phyloP scores from a whole-genome alignment of 1,140 invertebrate genomes.

The Drosophila guanche region DNA sequence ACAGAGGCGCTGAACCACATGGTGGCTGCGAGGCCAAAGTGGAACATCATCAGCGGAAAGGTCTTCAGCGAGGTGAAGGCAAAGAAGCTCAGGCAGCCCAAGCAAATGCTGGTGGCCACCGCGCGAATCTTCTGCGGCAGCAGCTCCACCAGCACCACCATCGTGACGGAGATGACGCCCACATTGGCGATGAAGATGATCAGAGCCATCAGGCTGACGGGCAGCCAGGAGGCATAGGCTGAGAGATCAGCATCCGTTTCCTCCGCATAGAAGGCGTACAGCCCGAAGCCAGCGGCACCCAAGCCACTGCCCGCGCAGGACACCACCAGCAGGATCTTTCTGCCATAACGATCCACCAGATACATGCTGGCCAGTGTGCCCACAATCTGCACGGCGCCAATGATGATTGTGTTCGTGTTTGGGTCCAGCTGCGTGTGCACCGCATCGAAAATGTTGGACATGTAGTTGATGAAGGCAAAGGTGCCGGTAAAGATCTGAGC shows the following conservation, averaged over 20 bases:
- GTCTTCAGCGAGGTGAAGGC: slow-evolving; percentile 65
- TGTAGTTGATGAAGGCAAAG: slow-evolving; percentile 78
- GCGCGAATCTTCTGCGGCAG: slow-evolving; percentile 67
- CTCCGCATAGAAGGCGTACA: slow-evolving; percentile 70
- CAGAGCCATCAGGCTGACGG: slow-evolving; percentile 64
- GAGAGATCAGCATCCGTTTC: slow-evolving; percentile 51
- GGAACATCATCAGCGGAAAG: slow-evolving; percentile 71
- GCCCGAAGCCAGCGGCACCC: slow-evolving; percentile 53
- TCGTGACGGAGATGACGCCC: slow-evolving; percentile 68
- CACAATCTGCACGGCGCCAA: slow-evolving; percentile 84
- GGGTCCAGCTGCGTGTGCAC: slow-evolving; percentile 85
- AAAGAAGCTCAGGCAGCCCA: slow-evolving; percentile 63
- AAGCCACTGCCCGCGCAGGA: slow-evolving; percentile 62
- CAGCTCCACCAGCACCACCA: slow-evolving; percentile 75
- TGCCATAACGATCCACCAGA: slow-evolving; percentile 72
- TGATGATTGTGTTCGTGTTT: slow-evolving; percentile 85
- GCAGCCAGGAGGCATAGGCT: slow-evolving; percentile 63
- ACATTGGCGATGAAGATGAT: slow-evolving; percentile 71
- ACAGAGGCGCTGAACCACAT: slow-evolving; percentile 71
- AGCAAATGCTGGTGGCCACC: slow-evolving; percentile 62
- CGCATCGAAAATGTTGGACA: slow-evolving; percentile 86
- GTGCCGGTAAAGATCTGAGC: slow-evolving; percentile 70
- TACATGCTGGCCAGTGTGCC: slow-evolving; percentile 80
- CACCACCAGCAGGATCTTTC: slow-evolving; percentile 62
- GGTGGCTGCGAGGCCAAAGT: slow-evolving; percentile 66